phyloP scores from a whole-genome alignment of 2,113 vertebrate genomes.

The Zosterops borbonicus region DNA sequence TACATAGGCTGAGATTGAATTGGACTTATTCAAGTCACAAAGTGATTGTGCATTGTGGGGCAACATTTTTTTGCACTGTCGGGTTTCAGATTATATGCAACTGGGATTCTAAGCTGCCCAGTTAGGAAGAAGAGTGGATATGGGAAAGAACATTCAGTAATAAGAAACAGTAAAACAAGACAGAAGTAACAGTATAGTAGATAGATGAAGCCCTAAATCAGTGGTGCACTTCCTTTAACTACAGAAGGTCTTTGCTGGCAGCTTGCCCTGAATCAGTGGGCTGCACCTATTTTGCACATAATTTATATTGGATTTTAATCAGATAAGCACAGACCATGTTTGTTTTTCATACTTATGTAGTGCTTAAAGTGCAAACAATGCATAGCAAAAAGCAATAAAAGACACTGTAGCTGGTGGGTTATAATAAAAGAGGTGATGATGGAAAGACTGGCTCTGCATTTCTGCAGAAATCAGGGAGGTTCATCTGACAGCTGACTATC shows the following conservation, averaged over 20 bases:
- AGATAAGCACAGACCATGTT: neutral
- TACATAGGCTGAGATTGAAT: neutral
- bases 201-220: neutral
- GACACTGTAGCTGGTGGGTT: neutral
- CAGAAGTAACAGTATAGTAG: neutral
- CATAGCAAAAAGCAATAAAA: neutral
- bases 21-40: neutral
- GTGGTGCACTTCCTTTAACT: neutral
- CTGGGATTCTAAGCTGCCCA: neutral
- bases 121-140: neutral
- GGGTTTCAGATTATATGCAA: neutral
- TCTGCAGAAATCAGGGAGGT: neutral
- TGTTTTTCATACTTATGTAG: neutral
- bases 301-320: slow-evolving; percentile 23
- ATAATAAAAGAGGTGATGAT: neutral
- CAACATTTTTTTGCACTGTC: neutral
- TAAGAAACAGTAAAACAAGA: neutral
- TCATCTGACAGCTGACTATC: neutral
- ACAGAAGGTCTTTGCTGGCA: neutral
- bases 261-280: neutral
- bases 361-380: neutral
- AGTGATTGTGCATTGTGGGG: neutral
- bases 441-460: neutral
- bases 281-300: neutral
- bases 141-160: neutral